Conservation (phyloP, 2,888 invertebrate genomes). For the Diplazon laetatorius region DNA sequence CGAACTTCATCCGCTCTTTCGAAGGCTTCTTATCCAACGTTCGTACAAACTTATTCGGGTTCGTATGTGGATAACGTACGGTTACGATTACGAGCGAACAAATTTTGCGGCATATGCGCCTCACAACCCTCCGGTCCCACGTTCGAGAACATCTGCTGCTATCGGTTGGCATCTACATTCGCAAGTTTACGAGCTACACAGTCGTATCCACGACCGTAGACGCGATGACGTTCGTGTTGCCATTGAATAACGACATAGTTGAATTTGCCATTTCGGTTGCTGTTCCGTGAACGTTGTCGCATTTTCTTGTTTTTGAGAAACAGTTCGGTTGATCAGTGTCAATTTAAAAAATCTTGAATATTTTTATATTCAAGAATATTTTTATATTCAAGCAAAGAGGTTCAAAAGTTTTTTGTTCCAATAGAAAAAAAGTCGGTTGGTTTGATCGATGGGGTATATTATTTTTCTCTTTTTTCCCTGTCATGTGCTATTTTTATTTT, state of each 20-base stretch:
- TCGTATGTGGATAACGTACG: neutral
- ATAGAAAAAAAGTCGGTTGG: too few relatives aligned
- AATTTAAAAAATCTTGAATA: too few relatives aligned
- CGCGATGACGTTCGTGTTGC: neutral
- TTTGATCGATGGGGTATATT: too few relatives aligned
- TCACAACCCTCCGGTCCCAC: conserved; percentile 26
- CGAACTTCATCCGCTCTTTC: too few relatives aligned
- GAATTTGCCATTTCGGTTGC: neutral
- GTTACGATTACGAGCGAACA: conserved; percentile 45
- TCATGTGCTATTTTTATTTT: too few relatives aligned
- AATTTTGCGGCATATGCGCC: conserved; percentile 30
- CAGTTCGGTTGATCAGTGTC: neutral
- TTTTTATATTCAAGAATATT: too few relatives aligned
- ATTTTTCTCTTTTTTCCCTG: too few relatives aligned
- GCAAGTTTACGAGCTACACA: conserved; percentile 21
- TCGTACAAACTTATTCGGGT: neutral
- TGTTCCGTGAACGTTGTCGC: neutral
- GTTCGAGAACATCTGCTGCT: conserved; percentile 26
- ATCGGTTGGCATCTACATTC: conserved; percentile 30
- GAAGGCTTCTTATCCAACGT: neutral
- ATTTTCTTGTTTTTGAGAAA: neutral
- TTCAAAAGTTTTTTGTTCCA: too few relatives aligned
- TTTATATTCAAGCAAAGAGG: too few relatives aligned
- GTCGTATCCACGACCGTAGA: neutral
- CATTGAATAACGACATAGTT: neutral